Evolutionary conservation across 2,888 invertebrate genomes (phyloP).

Genomic region (Brachylomia viminalis): DNA sequence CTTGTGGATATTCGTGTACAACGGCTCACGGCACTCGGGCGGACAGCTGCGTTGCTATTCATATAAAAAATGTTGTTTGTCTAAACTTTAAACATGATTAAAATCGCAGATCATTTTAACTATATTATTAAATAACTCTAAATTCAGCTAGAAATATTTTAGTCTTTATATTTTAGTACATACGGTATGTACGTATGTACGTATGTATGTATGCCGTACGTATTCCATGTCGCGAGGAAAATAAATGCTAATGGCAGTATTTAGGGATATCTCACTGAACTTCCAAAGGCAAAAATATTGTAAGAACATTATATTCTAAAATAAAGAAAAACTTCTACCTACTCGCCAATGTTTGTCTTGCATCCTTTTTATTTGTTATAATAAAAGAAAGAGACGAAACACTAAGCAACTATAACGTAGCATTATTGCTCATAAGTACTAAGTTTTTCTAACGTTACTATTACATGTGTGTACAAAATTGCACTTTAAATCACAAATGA

Average conservation of each 20-base stretch:
- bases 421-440: constrained; percentile 61
- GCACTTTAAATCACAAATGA: constrained; percentile 66
- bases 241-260: constrained; percentile 68
- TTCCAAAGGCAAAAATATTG: constrained; percentile 39
- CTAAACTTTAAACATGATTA: constrained; percentile 63
- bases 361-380: constrained; percentile 65
- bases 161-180: constrained; percentile 63
- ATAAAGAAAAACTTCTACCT: constrained; percentile 58
- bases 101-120: constrained; percentile 66
- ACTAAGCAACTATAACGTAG: constrained; percentile 65
- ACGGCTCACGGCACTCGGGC: constrained; percentile 40
- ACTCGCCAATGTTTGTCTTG: constrained; percentile 60
- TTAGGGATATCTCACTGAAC: constrained; percentile 46
- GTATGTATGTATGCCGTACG: constrained; percentile 54
- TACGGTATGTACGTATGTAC: no score
- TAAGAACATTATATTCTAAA: constrained; percentile 45
- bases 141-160: constrained; percentile 64
- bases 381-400: constrained; percentile 70
- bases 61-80: constrained; percentile 55
- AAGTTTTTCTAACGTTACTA: constrained; percentile 61
- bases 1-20: constrained; percentile 67
- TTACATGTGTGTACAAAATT: constrained; percentile 64
- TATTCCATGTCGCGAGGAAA: constrained; percentile 40
- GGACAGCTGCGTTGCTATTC: constrained; percentile 50
- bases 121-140: constrained; percentile 59